Evolutionary conservation across 35 echinoderm and acorn worm species (phyloP).

Genomic region (Strongylocentrotus purpuratus): DNA sequence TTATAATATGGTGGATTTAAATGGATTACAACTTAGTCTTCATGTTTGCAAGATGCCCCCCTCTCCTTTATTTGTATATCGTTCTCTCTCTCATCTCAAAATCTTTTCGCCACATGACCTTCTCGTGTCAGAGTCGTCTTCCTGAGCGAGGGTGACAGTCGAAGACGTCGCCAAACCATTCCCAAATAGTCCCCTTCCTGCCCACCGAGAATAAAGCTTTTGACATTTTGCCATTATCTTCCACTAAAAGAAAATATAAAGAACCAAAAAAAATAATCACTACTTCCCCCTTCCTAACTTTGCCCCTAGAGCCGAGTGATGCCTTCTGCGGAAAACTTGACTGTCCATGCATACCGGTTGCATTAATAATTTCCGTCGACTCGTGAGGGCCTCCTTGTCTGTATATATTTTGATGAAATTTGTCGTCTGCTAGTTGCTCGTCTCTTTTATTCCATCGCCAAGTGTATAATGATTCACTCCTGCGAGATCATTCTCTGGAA

Average conservation of each 20-base stretch:
- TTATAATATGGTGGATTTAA: too few relatives aligned
- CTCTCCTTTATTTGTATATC: too few relatives aligned
- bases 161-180: background rate
- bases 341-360: background rate
- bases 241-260: background rate
- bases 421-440: background rate
- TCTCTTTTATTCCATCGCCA: background rate
- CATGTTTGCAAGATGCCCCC: too few relatives aligned
- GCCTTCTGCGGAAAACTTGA: background rate
- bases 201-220: background rate
- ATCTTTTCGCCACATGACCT: background rate
- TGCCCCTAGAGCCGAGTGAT: background rate
- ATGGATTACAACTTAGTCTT: too few relatives aligned
- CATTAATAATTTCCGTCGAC: conserved; percentile 4
- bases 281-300: background rate
- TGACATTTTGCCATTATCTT: conserved; percentile 12
- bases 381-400: background rate
- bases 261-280: background rate
- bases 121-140: background rate
- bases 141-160: background rate
- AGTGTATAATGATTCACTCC: background rate
- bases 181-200: background rate
- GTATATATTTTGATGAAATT: background rate
- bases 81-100: background rate
- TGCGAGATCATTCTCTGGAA: background rate